A percentile compares a stretch with the other conserved stretches of the same genome.
Evolutionary conservation across 1,140 invertebrate genomes (phyloP).

Genomic region (Macrosteles quadrilineatus): DNA sequence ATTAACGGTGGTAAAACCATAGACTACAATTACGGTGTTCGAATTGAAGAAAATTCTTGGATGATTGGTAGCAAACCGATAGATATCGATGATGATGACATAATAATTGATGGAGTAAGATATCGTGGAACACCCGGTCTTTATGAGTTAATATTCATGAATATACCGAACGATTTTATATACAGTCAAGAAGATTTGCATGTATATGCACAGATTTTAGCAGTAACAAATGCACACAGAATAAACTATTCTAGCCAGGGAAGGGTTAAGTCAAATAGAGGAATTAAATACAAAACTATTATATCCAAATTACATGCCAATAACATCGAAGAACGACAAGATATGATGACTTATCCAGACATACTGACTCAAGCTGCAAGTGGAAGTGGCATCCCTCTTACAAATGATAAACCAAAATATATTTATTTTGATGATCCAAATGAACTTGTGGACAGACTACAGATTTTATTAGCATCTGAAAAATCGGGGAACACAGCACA

Average conservation of each 20-base stretch:
- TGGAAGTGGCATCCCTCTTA: not conserved
- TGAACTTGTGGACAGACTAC: slow-evolving; percentile 4
- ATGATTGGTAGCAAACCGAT: slow-evolving; percentile 11
- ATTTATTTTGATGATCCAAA: slow-evolving; percentile 18
- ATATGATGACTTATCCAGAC: no score
- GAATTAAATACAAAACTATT: slow-evolving; percentile 7
- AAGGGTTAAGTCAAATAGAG: slow-evolving; percentile 1
- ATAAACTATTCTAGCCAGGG: not conserved
- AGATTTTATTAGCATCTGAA: not conserved
- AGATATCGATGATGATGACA: slow-evolving; percentile 4
- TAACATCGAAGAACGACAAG: no score
- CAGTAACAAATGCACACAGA: slow-evolving; percentile 8
- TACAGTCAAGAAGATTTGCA: slow-evolving; percentile 14
- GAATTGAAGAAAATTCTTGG: not conserved
- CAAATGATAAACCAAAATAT: not conserved
- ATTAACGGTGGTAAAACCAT: not conserved
- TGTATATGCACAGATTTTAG: not conserved
- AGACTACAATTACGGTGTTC: slow-evolving; percentile 2
- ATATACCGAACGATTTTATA: not conserved
- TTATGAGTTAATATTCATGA: slow-evolving; percentile 19
- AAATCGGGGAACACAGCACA: slow-evolving; percentile 1
- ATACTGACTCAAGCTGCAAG: no score
- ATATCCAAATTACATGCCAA: no score
- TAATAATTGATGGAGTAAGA: not conserved
- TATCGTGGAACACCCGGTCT: not conserved